phyloP scores from a whole-genome alignment of 2,888 invertebrate genomes.

The Pseudoips prasinana region DNA sequence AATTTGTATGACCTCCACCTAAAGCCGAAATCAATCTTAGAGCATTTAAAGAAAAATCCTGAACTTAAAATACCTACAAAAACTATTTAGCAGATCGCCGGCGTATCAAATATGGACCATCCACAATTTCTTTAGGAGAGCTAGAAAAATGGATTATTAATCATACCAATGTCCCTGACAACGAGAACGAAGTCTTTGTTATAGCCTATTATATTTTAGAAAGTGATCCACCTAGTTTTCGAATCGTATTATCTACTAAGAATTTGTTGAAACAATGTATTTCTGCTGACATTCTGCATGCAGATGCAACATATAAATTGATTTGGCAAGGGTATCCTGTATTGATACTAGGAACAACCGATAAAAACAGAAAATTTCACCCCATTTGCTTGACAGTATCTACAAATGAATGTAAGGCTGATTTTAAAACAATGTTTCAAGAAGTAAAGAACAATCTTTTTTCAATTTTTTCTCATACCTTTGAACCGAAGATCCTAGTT shows the following conservation, averaged over 20 bases:
- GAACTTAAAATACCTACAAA: conserved; percentile 9
- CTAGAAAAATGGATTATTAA: conserved; percentile 11
- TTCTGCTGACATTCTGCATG: conserved; percentile 3
- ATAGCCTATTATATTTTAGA: conserved; percentile 8
- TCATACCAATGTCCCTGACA: conserved; percentile 7
- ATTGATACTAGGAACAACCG: conserved; percentile 10
- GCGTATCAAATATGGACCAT: conserved; percentile 11
- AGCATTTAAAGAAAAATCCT: conserved; percentile 6
- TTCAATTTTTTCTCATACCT: too few relatives aligned
- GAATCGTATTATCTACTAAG: conserved; percentile 5
- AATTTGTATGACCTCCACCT: conserved; percentile 9
- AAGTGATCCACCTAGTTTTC: conserved; percentile 5
- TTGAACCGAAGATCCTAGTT: too few relatives aligned
- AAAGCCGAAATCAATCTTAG: conserved; percentile 10
- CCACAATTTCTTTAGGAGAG: conserved; percentile 10
- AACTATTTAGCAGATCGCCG: conserved; percentile 10
- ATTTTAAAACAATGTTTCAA: too few relatives aligned
- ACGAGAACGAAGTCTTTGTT: conserved; percentile 9
- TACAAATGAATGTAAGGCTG: too few relatives aligned
- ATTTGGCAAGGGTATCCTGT: conserved; percentile 14
- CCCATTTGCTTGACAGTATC: too few relatives aligned
- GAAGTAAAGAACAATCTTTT: too few relatives aligned
- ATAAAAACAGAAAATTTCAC: conserved; percentile 13
- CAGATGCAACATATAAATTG: conserved; percentile 8
- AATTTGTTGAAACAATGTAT: conserved; percentile 3